These are phyloP conservation scores for Charaxes varanes DNA, from an alignment of 1,140 invertebrate species.

Conservation along the genomic window DNA sequence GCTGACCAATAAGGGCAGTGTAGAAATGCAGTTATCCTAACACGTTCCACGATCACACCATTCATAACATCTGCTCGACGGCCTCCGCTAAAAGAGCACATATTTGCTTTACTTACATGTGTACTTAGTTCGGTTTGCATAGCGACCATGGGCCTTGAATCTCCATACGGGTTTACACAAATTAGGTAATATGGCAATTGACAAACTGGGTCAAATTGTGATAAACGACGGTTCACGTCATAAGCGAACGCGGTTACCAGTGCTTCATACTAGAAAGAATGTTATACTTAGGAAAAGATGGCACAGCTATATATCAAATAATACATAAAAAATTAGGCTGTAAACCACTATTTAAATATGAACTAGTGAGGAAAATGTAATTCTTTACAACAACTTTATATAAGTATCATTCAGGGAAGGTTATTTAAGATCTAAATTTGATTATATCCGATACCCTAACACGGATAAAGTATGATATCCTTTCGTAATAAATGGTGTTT, in stretches of 20 bases:
- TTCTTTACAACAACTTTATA: too few relatives aligned
- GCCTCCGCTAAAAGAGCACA: constrained; percentile 10
- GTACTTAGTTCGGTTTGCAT: constrained; percentile 9
- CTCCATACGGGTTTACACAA: constrained; percentile 57
- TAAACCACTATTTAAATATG: too few relatives aligned
- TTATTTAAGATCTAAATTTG: too few relatives aligned
- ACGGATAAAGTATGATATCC: too few relatives aligned
- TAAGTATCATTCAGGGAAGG: too few relatives aligned
- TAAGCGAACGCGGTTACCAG: constrained; percentile 4
- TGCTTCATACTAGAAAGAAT: too few relatives aligned
- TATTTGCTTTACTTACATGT: constrained; percentile 13
- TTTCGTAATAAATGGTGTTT: too few relatives aligned
- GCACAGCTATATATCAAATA: too few relatives aligned
- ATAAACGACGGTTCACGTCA: constrained; percentile 6
- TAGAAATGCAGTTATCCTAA: constrained; percentile 4
- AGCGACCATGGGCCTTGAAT: constrained; percentile 27
- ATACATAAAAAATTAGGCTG: too few relatives aligned
- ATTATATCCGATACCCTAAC: too few relatives aligned
- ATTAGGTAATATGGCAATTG: constrained; percentile 61
- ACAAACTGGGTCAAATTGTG: constrained; percentile 48
- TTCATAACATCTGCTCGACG: constrained; percentile 9
- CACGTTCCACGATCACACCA: constrained; percentile 5
- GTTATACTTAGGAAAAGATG: too few relatives aligned
- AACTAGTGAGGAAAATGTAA: too few relatives aligned
- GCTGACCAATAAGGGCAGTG: background rate